A percentile compares a stretch with the other conserved stretches of the same genome.
Conservation (phyloP, 2,113 vertebrate genomes). For the Apus apus region DNA sequence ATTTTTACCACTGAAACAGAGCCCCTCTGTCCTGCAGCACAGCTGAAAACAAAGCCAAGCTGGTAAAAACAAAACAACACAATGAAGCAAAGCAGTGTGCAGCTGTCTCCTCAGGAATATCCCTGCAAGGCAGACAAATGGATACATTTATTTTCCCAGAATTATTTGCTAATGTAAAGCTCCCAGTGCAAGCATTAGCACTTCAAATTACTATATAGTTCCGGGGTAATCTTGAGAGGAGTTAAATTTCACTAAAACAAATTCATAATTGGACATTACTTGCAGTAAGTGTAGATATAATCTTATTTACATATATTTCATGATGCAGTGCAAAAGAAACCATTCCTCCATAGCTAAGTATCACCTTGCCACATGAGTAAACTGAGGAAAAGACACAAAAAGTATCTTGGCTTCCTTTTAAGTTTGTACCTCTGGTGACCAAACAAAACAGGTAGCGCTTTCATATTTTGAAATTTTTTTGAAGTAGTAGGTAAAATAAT, state of each 20-base stretch:
- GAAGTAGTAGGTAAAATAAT: not conserved
- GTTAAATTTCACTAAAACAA: slow-evolving; percentile 24
- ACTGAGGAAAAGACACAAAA: not conserved
- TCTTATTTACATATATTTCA: not conserved
- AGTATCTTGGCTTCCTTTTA: not conserved
- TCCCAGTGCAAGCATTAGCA: slow-evolving; percentile 39
- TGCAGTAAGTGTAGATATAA: not conserved
- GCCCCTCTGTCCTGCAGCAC: slow-evolving; percentile 26
- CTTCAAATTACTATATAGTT: slow-evolving; percentile 6
- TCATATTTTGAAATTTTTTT: not conserved
- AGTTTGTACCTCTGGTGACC: not conserved
- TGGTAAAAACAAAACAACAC: slow-evolving; percentile 33
- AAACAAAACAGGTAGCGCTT: not conserved
- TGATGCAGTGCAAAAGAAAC: not conserved
- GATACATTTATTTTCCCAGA: slow-evolving; percentile 44
- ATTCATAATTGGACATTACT: not conserved
- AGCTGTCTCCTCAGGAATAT: slow-evolving; percentile 61
- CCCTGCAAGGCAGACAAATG: slow-evolving; percentile 61
- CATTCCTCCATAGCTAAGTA: not conserved
- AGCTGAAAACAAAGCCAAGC: slow-evolving; percentile 46
- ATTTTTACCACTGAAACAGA: slow-evolving; percentile 22
- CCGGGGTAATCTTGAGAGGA: slow-evolving; percentile 10
- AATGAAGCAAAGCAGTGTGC: slow-evolving; percentile 18
- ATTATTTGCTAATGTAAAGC: slow-evolving; percentile 54
- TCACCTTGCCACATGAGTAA: not conserved